Conservation (phyloP, 2,113 vertebrate genomes). For the Microtus pennsylvanicus region DNA sequence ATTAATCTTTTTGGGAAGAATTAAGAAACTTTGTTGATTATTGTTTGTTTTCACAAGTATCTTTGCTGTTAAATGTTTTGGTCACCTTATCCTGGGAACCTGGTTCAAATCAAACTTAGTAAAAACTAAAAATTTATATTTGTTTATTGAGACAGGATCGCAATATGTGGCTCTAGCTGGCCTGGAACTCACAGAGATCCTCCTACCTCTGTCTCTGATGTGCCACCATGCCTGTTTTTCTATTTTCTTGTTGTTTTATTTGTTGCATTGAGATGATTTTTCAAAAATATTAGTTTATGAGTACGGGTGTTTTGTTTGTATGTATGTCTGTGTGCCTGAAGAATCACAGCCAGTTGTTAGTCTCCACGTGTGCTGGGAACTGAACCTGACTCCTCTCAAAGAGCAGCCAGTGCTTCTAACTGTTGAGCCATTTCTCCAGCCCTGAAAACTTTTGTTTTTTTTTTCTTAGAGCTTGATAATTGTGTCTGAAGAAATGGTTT, state of each 20-base stretch:
- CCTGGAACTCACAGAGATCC: background rate
- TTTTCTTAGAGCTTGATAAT: background rate
- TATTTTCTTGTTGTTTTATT: background rate
- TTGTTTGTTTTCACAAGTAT: slow-evolving; percentile 32
- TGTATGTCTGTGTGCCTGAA: background rate
- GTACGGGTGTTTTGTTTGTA: background rate
- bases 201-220: background rate
- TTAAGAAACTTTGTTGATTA: slow-evolving; percentile 28
- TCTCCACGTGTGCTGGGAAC: background rate
- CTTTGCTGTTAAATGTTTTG: slow-evolving; percentile 34
- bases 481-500: background rate
- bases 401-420: background rate
- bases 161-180: background rate
- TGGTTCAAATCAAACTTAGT: slow-evolving; percentile 12
- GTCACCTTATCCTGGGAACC: background rate
- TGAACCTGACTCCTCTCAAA: background rate
- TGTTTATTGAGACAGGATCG: background rate
- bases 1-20: slow-evolving; percentile 26
- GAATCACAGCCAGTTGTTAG: background rate
- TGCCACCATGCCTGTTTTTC: too few relatives aligned
- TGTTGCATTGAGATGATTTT: background rate
- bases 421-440: background rate
- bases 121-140: slow-evolving; percentile 2
- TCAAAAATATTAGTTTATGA: background rate
- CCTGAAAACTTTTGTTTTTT: background rate